phyloP scores from a whole-genome alignment of 2,797 vertebrate genomes.

The Coluber constrictor region DNA sequence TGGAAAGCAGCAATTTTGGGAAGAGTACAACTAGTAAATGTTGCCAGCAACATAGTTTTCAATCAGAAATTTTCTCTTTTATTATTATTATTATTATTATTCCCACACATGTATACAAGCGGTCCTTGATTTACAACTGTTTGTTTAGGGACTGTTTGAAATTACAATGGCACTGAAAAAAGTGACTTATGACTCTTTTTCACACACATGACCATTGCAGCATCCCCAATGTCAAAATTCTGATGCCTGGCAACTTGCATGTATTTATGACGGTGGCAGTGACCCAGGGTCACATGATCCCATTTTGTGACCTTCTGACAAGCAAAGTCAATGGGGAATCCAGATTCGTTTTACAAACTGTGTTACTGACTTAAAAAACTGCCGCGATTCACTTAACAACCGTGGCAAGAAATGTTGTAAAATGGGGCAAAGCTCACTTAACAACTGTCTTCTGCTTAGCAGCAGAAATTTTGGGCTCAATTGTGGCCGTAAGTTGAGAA shows the following conservation, averaged over 20 bases:
- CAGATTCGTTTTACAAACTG: background rate
- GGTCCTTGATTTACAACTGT: background rate
- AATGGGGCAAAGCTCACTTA: background rate
- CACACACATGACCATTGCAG: background rate
- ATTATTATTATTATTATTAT: background rate
- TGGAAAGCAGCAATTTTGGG: background rate
- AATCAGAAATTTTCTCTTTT: background rate
- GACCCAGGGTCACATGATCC: background rate
- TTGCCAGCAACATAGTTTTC: background rate
- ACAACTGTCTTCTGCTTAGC: background rate
- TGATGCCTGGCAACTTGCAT: background rate
- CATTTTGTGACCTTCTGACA: background rate
- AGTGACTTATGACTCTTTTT: background rate
- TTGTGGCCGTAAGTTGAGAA: background rate
- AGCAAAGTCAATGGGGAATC: background rate
- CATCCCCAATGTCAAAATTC: background rate
- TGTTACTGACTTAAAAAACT: background rate
- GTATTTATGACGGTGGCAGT: background rate
- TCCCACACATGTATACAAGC: background rate
- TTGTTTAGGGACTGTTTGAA: background rate
- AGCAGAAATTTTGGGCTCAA: background rate
- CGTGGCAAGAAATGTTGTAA: background rate
- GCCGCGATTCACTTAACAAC: background rate
- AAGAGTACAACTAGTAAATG: background rate
- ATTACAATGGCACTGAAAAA: background rate